Evolutionary conservation across 1,140 invertebrate species (phyloP), one percentile per base, ranked within the genome.

Genomic region (Calephelis nemesis): DNA sequence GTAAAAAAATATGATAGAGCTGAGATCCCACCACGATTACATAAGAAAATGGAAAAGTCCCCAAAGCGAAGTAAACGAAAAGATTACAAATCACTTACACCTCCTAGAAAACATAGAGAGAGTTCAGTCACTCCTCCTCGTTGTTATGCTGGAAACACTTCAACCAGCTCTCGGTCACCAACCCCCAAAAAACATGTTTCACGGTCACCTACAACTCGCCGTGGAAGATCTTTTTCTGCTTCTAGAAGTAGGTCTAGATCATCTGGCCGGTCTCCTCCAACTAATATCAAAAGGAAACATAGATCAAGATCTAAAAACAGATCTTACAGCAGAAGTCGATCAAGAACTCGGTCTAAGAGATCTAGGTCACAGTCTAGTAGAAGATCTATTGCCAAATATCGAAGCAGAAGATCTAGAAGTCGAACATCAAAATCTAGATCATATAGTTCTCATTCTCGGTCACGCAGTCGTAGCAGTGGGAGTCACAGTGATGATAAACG

Each of bases 81-180:
- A 62, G 77, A 81, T 39, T 65, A 68, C 11, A 74, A 72, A 65
- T 73, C 79, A 30, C 68, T 68, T 8, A 78, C 77, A 13, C 74
- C 77, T 19, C 65, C 72, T 8, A 79, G 77, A 64, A 84, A 81
- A 73, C 66, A 47, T 0, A 82, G 76, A 73, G 84, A 88, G 19
- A 84, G 72, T 67, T 90, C 87, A 7, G 67, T 90, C 42, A 90
- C 88, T 4, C 87, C 87, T 11, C 87, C 88, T 7, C 84, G 87
- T 65, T 82, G 83, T 68, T 91, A 91, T 64, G 84, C 84, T 5
- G 75, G 85, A 63, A 82, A 71, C 65, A 65, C 63, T 40, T 87
- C 81, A 15, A 76, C 76, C 9, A 60, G 54, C 11, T 81, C 82
- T 39, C 81, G 76, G 63, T 89, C 86, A 9, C 79, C 78, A 62